phyloP scores from a whole-genome alignment of 2,888 invertebrate species.

The Morpho achilles region DNA sequence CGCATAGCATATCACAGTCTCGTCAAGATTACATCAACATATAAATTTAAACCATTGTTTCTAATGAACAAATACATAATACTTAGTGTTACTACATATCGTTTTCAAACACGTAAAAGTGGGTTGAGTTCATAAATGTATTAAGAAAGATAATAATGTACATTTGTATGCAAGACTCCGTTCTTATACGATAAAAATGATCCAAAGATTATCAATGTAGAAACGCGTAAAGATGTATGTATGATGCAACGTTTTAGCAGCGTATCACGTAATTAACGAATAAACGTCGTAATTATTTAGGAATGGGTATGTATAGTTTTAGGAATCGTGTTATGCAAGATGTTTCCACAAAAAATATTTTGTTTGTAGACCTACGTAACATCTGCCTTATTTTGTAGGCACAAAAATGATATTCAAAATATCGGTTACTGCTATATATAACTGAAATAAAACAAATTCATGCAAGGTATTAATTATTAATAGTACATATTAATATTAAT shows the following conservation, averaged over 20 bases:
- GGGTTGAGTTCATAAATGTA: constrained; percentile 7
- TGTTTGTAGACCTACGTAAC: constrained; percentile 5
- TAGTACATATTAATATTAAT: too few relatives aligned
- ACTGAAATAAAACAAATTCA: too few relatives aligned
- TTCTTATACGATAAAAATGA: constrained; percentile 16
- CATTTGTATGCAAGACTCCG: constrained; percentile 17
- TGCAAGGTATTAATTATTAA: too few relatives aligned
- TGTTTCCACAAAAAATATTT: constrained; percentile 14
- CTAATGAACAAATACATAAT: background rate
- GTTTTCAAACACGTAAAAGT: constrained; percentile 12
- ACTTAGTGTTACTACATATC: background rate
- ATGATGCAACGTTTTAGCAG: constrained; percentile 23
- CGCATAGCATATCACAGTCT: too few relatives aligned
- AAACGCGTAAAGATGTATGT: constrained; percentile 28
- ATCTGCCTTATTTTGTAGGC: background rate
- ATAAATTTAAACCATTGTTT: background rate
- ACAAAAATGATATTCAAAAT: background rate
- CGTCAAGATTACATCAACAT: background rate
- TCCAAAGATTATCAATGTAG: constrained; percentile 24
- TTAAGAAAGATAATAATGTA: constrained; percentile 15
- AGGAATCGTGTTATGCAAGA: constrained; percentile 14
- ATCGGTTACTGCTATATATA: background rate
- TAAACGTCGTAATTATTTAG: constrained; percentile 24
- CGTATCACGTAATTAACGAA: constrained; percentile 30
- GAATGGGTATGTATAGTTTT: constrained; percentile 11